Evolutionary conservation across 2,113 vertebrate genomes (phyloP), one percentile per base, ranked within the genome.

Genomic region (Onychostoma macrolepis): DNA sequence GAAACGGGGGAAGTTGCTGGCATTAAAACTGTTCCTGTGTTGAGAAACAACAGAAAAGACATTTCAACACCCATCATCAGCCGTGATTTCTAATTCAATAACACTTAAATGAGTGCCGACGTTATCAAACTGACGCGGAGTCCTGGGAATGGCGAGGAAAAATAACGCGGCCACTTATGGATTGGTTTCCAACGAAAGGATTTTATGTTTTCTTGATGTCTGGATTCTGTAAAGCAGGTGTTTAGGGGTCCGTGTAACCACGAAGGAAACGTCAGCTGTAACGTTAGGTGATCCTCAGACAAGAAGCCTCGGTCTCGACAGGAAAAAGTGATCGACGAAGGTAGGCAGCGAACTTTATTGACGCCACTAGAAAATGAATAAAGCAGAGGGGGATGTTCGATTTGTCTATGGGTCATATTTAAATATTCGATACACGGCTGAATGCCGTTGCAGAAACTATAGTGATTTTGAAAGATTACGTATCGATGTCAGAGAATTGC

Each of bases 231-330:
- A 89, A 91, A 86, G 71, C 86, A 87, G 91, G 90, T 91, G 91
- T 90, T 91, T 93, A 91, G 90, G 91, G 91, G 89, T 92, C 89
- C 67, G 87, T 43, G 67, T 90, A 92, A 90, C 90, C 90, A 91
- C 89, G 89, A 91, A 87, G 87, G 88, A 84, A 53, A n/a, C 78
- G 53, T 48, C 53, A 84, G 33, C 53, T 45, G 67, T 75, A n/a
- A n/a, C n/a, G n/a, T n/a, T n/a, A 69, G 71, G 33, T 43, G 38
- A 48, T 56, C 43, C 61, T 81, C 78, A 80, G 63, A 74, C 61
- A 43, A 72, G 63, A 69, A 85, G 61, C 81, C 50, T 75, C 56
- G 13, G 71, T 56, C 88, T 75, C 71, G 90, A 87, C 85, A 88
- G 67, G 87, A 48, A 43, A 94, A 85, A 88, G 78, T 86, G 79